These are phyloP conservation scores for Pelochelys cantorii DNA, from an alignment of 2,797 vertebrate species.

Conservation along the genomic window DNA sequence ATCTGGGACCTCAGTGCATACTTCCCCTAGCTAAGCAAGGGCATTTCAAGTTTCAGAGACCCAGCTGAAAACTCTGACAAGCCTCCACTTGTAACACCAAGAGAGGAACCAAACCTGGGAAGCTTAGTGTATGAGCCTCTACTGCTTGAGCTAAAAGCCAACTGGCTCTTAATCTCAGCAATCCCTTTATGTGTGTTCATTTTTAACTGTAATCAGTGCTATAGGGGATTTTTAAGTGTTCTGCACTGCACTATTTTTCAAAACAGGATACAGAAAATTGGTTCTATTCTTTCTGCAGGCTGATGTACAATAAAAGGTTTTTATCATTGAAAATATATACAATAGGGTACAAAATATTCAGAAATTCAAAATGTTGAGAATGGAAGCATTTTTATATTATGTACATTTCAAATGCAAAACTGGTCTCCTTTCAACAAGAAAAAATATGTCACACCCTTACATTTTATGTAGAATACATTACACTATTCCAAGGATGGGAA, in stretches of 20 bases:
- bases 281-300: not conserved
- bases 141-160: too few relatives aligned
- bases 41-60: too few relatives aligned
- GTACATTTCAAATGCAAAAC: not conserved
- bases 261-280: not conserved
- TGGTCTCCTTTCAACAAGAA: not conserved
- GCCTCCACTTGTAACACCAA: too few relatives aligned
- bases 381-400: not conserved
- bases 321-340: rapidly evolving
- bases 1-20: too few relatives aligned
- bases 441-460: not conserved
- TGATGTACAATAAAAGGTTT: not conserved
- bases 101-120: too few relatives aligned
- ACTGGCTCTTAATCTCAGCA: too few relatives aligned
- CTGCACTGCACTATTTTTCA: not conserved
- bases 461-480: not conserved
- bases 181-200: not conserved
- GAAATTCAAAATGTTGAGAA: not conserved
- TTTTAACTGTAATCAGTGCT: not conserved
- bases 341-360: rapidly evolving
- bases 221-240: rapidly evolving
- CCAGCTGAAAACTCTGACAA: too few relatives aligned
- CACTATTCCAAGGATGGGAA: not conserved
- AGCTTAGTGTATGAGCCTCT: too few relatives aligned
- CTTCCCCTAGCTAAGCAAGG: too few relatives aligned